Base-by-base conservation (phyloP, 2,888 invertebrate genomes). In the Ferrisia virgata region DNA sequence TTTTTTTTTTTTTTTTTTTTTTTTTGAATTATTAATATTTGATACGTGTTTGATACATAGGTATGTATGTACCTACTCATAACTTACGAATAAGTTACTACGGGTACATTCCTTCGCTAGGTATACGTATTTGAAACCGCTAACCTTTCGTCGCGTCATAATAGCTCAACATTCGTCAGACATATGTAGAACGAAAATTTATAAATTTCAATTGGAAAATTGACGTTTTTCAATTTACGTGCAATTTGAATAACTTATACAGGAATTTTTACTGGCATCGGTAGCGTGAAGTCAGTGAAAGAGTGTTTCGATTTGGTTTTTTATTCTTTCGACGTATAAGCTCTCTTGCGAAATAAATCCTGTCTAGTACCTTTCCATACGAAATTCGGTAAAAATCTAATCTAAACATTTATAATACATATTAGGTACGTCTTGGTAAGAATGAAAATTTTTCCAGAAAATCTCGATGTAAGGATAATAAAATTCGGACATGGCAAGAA, bases 261-360 rank as follows among this genome's bases (percentile, higher is more conserved):
- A n/a, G n/a, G n/a, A n/a, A n/a, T n/a, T n/a, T n/a, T n/a, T n/a
- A n/a, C n/a, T n/a, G n/a, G n/a, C n/a, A n/a, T n/a, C 33, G 18
- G 36, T 18, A 22, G 36, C 18, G 72, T n/a, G 72, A 76, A 76
- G 72, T 33, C 31, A 18, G 72, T 72, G 36, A 69, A 69, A 15
- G 72, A 76, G 72, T 76, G 36, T 76, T 76, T 76, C 72, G 28
- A 76, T 76, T 76, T 36, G 72, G 18, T 22, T 76, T 64, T 72
- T 76, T 76, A 76, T 76, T 76, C 72, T 76, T 76, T 76, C 36
- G 72, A 76, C 72, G 36, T 76, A 64, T 64, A 76, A 76, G 72
- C 72, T 76, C 33, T 76, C 33, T 36, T 18, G 72, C 33, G 36
- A 36, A 36, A 76, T 36, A 76, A 76, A 33, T 36, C 33, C 36